Evolutionary conservation across 2,113 vertebrate species (phyloP), one percentile per base, ranked within the genome.

Genomic region (Gila orcuttii): DNA sequence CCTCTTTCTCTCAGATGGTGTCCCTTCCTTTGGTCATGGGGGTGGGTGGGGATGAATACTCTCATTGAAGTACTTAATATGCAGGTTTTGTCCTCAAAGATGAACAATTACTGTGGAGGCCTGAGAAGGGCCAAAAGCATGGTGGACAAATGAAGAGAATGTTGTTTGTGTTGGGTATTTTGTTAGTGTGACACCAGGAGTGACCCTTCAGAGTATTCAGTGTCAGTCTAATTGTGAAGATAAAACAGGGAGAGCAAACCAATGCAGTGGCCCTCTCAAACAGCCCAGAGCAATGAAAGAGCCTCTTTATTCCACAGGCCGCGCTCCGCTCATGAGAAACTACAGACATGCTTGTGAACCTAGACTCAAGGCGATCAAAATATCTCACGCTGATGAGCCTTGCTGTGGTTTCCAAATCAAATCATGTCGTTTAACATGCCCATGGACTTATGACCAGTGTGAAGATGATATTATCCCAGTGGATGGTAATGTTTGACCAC

Each of bases 161-260:
- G 76, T 83, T 90, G 89, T 90, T 90, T 90, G 89, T 86, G 87
- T 90, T 86, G 85, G 45, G 69, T 82, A 90, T 88, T 90, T 87
- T 90, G 89, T 80, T 69, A 78, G 80, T 42, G 74, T 90, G 89
- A 90, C 83, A 88, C 89, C 86, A 86, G 82, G 83, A 83, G 75
- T 90, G 86, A 90, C 89, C 87, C 88, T 84, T 79, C 85, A 45
- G 89, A 90, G 89, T 90, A 90, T 90, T 88, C 86, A 83, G 79
- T 90, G 89, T 88, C 89, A 86, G 73, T 76, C 89, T 87, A 88
- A 90, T 88, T 90, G 89, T 87, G 82, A 80, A 87, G 87, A 87
- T 86, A 90, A 87, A 87, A 87, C 82, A 83, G 59, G 73, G 83
- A 81, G 85, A 81, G 89, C 83, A 82, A 85, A 76, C 79, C 87